Evolutionary conservation across 2,797 vertebrate species (phyloP).

Genomic region (Ateles fusciceps): DNA sequence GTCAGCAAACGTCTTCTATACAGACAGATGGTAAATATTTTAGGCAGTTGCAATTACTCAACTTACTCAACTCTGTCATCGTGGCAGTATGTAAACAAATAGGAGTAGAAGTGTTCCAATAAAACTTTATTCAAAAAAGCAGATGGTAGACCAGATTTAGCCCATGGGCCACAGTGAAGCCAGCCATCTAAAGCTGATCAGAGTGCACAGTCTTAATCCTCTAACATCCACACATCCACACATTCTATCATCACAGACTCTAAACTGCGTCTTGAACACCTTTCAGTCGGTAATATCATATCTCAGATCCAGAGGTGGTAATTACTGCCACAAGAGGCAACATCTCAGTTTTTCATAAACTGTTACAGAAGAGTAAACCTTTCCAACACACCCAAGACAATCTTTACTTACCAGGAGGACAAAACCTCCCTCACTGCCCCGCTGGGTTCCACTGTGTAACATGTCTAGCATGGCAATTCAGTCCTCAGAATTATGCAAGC

Average conservation of each 20-base stretch:
- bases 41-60: not conserved
- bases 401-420: constrained; percentile 4
- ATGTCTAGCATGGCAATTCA: not conserved
- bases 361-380: not conserved
- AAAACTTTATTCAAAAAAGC: not conserved
- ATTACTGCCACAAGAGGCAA: not conserved
- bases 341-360: not conserved
- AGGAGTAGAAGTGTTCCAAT: not conserved
- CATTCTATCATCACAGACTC: not conserved
- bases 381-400: not conserved
- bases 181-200: not conserved
- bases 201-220: not conserved
- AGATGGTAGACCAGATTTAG: not conserved
- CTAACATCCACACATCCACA: not conserved
- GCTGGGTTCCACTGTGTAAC: not conserved
- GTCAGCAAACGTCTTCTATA: not conserved
- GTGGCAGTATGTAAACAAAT: not conserved
- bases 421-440: not conserved
- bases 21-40: not conserved
- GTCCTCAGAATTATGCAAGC: not conserved
- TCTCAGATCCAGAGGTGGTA: not conserved
- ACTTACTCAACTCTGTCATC: not conserved
- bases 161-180: not conserved
- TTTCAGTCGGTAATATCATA: not conserved
- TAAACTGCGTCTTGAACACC: not conserved